Evolutionary conservation across 1,140 invertebrate genomes (phyloP).

Genomic region (Teleogryllus occipitalis): DNA sequence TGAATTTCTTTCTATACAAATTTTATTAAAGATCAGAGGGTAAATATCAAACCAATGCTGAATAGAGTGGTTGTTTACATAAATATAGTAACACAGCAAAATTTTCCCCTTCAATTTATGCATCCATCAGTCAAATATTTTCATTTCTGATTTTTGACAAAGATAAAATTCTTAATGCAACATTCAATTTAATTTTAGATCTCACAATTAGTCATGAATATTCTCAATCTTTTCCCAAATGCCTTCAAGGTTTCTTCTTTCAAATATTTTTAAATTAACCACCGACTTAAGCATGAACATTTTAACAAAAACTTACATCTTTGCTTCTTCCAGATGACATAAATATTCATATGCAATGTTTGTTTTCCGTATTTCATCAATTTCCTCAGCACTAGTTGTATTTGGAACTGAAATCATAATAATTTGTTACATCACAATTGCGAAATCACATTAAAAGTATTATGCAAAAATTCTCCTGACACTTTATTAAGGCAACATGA

Average conservation of each 20-base stretch:
- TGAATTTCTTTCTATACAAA: no score
- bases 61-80: no score
- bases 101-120: no score
- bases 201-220: background rate
- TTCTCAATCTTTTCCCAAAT: background rate
- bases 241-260: background rate
- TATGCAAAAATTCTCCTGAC: background rate
- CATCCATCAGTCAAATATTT: background rate
- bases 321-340: conserved; percentile 73
- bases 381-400: conserved; percentile 30
- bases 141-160: background rate
- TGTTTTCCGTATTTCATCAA: conserved; percentile 64
- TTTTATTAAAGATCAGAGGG: no score
- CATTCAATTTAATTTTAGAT: background rate
- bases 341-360: conserved; percentile 74
- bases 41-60: no score
- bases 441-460: background rate
- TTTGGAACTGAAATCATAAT: background rate
- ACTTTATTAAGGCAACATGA: no score
- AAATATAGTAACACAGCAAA: no score
- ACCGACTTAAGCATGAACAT: no score
- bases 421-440: background rate
- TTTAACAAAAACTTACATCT: conserved; percentile 43
- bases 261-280: conserved; percentile 6
- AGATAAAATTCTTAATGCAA: background rate